These are phyloP conservation scores for Halictus ligatus DNA, from an alignment of 2,888 invertebrate species.

Conservation along the genomic window DNA sequence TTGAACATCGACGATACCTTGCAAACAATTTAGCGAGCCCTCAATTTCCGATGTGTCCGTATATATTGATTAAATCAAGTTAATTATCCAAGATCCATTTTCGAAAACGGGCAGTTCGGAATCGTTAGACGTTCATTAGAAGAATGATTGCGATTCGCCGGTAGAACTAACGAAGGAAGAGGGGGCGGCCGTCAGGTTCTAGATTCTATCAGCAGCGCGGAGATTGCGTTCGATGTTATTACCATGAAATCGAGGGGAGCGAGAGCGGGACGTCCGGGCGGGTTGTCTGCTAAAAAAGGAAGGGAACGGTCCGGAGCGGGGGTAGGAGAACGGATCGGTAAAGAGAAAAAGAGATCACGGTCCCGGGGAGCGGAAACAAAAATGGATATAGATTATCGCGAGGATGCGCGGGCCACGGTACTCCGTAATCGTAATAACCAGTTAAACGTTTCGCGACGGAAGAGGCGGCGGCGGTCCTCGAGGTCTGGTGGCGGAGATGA, in stretches of 20 bases:
- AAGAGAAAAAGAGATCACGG: conserved; percentile 22
- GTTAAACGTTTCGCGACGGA: conserved; percentile 72
- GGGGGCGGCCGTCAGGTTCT: conserved; percentile 10
- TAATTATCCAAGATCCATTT: background rate
- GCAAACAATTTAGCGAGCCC: background rate
- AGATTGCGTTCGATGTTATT: conserved; percentile 49
- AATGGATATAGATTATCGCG: conserved; percentile 70
- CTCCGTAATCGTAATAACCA: conserved; percentile 81
- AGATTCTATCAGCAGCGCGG: conserved; percentile 31
- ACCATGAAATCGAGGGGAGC: conserved; percentile 40
- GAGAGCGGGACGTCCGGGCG: background rate
- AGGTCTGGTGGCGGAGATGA: conserved; percentile 36
- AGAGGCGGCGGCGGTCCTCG: conserved; percentile 23
- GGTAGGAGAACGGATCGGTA: background rate
- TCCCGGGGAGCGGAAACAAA: conserved; percentile 25
- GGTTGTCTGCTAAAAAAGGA: background rate
- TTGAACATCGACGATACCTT: background rate
- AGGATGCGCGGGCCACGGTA: conserved; percentile 53
- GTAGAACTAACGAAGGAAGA: conserved; percentile 37
- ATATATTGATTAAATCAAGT: background rate
- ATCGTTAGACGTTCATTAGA: conserved; percentile 3
- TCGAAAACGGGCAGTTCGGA: background rate
- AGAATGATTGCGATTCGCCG: background rate
- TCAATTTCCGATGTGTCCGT: background rate
- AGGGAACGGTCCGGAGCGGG: background rate